Percentiles rank a stretch among this genome's conserved stretches.
phyloP scores from a whole-genome alignment of 2,888 invertebrate species.

The Oasisia sp. region DNA sequence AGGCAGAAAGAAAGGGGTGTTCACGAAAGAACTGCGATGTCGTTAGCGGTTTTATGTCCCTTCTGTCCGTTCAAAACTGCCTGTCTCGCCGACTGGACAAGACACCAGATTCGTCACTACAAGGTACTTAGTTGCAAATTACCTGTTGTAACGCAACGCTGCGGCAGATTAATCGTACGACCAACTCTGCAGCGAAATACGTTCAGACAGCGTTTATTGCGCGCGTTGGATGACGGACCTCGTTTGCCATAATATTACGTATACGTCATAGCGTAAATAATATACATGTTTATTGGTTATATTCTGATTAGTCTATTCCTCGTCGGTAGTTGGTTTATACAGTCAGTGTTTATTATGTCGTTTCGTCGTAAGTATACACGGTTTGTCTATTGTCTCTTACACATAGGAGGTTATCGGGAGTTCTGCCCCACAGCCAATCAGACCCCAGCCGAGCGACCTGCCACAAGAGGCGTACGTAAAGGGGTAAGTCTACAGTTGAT shows the following conservation, averaged over 20 bases:
- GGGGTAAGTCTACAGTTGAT: not conserved
- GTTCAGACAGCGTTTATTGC: not conserved
- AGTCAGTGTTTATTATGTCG: not conserved
- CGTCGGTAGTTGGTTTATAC: not conserved
- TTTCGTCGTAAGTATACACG: not conserved
- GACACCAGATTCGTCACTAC: not conserved
- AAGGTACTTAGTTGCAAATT: constrained; percentile 3
- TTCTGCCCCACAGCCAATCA: not conserved
- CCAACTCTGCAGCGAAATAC: not conserved
- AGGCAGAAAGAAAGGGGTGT: not conserved
- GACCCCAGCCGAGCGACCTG: not conserved
- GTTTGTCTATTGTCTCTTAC: not conserved
- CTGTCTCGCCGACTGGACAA: not conserved
- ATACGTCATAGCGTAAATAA: not conserved
- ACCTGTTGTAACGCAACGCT: not conserved
- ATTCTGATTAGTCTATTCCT: not conserved
- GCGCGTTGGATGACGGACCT: not conserved
- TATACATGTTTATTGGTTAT: not conserved
- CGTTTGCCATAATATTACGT: not conserved
- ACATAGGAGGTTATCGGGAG: not conserved
- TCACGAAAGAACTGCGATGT: not conserved
- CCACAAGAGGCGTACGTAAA: not conserved
- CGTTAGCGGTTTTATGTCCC: not conserved
- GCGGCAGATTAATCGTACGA: not conserved
- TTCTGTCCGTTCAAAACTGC: constrained; percentile 10